Evolutionary conservation across 2,113 vertebrate genomes (phyloP).

Genomic region (Leucopternis melanops): DNA sequence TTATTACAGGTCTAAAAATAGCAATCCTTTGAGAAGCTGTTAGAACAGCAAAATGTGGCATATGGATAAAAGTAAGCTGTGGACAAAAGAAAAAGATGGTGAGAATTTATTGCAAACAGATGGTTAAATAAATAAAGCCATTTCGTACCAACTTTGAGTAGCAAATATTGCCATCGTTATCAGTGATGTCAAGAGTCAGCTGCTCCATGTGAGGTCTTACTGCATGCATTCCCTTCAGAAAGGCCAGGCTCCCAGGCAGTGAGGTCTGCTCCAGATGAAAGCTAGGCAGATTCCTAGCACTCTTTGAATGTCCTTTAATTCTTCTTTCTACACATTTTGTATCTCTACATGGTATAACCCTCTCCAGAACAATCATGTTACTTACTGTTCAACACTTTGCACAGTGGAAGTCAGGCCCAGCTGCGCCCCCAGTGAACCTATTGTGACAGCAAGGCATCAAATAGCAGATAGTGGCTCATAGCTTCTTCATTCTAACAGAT

Average conservation of each 20-base stretch:
- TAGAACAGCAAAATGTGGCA: not conserved
- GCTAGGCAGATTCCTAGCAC: not conserved
- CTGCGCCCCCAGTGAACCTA: not conserved
- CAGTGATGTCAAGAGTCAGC: not conserved
- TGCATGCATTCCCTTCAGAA: not conserved
- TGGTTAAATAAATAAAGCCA: not conserved
- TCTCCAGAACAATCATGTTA: not conserved
- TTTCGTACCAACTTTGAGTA: not conserved
- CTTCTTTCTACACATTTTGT: not conserved
- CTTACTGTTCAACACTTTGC: not conserved
- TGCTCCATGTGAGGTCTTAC: not conserved
- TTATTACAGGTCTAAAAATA: constrained; percentile 28
- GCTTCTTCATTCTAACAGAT: not conserved
- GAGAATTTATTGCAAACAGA: not conserved
- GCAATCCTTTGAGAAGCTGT: not conserved
- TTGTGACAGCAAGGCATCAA: not conserved
- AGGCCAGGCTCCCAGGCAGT: not conserved
- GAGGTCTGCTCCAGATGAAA: not conserved
- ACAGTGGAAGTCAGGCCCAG: not conserved
- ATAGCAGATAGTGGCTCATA: not conserved
- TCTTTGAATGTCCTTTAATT: not conserved
- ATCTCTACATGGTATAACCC: not conserved
- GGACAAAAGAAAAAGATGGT: not conserved
- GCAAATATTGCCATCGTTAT: not conserved
- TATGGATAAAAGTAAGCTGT: not conserved